A percentile compares a stretch with the other conserved stretches of the same genome.
These are phyloP conservation scores for Synergus gifuensis DNA, from an alignment of 2,888 invertebrate species.

Conservation along the genomic window DNA sequence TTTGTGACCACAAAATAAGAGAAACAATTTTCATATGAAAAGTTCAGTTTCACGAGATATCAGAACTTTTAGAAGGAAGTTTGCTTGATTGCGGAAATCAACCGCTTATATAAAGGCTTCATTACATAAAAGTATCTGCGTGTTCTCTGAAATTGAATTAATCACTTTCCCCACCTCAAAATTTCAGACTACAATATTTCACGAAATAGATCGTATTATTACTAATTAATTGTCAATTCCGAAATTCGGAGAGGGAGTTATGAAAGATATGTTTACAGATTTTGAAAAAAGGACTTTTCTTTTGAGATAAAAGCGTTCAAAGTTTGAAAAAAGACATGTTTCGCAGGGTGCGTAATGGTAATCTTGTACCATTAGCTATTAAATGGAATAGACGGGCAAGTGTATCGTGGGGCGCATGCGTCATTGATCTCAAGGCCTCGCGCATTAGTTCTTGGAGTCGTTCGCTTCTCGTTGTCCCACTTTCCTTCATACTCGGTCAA, in stretches of 20 bases:
- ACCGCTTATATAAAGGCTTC: no score
- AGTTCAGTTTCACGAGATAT: no score
- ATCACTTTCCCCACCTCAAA: neutral
- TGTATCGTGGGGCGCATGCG: conserved; percentile 58
- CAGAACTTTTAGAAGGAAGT: no score
- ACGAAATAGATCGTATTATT: neutral
- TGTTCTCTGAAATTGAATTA: no score
- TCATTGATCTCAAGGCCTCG: conserved; percentile 75
- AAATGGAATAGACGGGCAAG: conserved; percentile 55
- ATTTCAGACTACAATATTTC: neutral
- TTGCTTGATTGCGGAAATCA: no score
- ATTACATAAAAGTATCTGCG: no score
- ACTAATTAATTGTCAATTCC: neutral
- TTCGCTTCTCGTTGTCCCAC: conserved; percentile 75
- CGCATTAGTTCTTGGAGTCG: conserved; percentile 73
- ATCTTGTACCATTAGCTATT: conserved; percentile 51
- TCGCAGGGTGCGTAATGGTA: conserved; percentile 48
- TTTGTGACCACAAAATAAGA: no score
- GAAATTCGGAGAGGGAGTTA: neutral
- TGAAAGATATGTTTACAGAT: neutral
- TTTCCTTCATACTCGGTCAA: conserved; percentile 76
- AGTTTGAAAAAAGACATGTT: conserved; percentile 15
- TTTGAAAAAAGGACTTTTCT: neutral
- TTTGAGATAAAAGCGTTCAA: neutral
- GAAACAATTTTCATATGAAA: no score